phyloP scores from a whole-genome alignment of 1,140 invertebrate species.

The Venustaconcha ellipsiformis region DNA sequence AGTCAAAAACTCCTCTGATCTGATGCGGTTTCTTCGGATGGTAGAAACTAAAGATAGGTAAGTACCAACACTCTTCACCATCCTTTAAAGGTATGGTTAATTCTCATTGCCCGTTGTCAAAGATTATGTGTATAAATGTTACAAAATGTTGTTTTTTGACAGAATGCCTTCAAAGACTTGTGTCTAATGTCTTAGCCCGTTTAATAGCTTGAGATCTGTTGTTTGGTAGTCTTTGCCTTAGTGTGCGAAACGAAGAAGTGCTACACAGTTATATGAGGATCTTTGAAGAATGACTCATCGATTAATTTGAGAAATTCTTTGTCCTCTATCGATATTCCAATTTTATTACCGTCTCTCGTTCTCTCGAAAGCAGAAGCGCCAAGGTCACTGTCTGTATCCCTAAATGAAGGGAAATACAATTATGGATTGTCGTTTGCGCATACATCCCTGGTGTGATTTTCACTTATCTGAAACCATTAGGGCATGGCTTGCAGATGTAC shows the following conservation, averaged over 20 bases:
- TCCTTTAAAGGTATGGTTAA: slow-evolving; percentile 1
- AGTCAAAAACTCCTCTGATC: slow-evolving; percentile 28
- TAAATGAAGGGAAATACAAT: not conserved
- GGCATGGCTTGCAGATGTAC: not conserved
- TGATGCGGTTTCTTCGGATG: slow-evolving; percentile 11
- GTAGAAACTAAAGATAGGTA: slow-evolving; percentile 2
- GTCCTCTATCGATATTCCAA: not conserved
- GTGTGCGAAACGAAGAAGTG: not conserved
- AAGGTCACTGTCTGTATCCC: not conserved
- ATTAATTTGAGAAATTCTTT: not conserved
- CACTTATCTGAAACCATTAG: not conserved
- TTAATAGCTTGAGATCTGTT: slow-evolving; percentile 1
- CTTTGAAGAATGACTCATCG: not conserved
- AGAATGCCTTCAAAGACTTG: slow-evolving; percentile 10
- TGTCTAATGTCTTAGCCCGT: slow-evolving; percentile 5
- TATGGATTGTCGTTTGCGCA: too few relatives aligned
- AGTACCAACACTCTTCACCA: slow-evolving; percentile 17
- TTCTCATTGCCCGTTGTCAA: slow-evolving; percentile 30
- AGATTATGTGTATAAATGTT: slow-evolving; percentile 28
- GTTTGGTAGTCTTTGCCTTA: not conserved
- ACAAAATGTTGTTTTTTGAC: slow-evolving; percentile 27
- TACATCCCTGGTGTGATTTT: not conserved
- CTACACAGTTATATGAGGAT: not conserved
- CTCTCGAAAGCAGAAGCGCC: not conserved
- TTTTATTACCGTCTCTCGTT: not conserved